These are phyloP conservation scores for Teleogryllus occipitalis DNA, from an alignment of 1,140 invertebrate species.

Conservation along the genomic window DNA sequence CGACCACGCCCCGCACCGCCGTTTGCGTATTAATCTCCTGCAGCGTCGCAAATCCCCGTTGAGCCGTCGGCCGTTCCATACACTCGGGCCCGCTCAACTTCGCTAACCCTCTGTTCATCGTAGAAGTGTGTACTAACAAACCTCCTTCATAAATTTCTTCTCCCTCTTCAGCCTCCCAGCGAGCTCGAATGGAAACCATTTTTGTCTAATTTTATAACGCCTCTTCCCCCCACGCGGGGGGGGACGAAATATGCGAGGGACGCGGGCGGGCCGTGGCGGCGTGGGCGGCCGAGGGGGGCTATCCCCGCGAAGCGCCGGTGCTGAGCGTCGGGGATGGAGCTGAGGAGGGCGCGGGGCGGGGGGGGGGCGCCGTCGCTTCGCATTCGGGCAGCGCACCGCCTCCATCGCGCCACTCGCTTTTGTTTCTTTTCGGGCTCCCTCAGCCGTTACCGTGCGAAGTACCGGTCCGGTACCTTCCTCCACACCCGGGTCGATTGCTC, in stretches of 20 bases:
- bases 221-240: background rate
- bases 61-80: background rate
- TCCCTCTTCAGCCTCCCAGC: background rate
- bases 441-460: background rate
- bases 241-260: background rate
- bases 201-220: background rate
- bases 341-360: no score
- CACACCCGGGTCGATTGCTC: background rate
- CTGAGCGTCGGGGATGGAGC: background rate
- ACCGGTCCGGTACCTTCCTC: background rate
- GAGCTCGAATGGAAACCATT: background rate
- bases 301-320: background rate
- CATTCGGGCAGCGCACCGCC: background rate
- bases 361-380: background rate
- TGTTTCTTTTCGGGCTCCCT: background rate
- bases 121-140: background rate
- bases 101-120: background rate
- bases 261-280: no score
- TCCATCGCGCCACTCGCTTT: background rate
- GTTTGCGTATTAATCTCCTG: constrained; percentile 4
- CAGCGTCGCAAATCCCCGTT: background rate
- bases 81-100: background rate
- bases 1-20: no score
- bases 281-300: background rate
- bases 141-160: background rate